These are phyloP conservation scores for Heliconius charithonia DNA, from an alignment of 2,888 invertebrate genomes.

Conservation along the genomic window DNA sequence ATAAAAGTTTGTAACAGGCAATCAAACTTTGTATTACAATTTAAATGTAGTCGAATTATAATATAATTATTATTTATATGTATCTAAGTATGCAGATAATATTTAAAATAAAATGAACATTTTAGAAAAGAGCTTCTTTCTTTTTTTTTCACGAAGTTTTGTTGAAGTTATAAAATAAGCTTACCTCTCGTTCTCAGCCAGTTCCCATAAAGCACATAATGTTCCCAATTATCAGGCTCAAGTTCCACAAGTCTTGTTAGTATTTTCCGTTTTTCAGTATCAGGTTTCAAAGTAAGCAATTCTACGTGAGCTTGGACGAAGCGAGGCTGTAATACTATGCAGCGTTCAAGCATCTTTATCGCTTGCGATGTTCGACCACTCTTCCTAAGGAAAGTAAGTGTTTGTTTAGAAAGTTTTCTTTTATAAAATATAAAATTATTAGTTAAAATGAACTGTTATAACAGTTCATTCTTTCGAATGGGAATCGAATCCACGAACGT, in stretches of 20 bases:
- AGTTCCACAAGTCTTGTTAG: conserved; percentile 85
- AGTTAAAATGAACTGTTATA: too few species aligned
- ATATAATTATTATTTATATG: too few species aligned
- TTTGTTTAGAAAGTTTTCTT: not conserved
- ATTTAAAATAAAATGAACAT: too few species aligned
- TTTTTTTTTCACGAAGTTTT: too few species aligned
- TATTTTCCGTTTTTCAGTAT: conserved; percentile 82
- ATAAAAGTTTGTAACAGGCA: not conserved
- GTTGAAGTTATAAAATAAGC: not conserved
- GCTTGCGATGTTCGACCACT: conserved; percentile 86
- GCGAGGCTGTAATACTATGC: conserved; percentile 86
- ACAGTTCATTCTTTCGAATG: too few species aligned
- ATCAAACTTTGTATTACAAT: too few species aligned
- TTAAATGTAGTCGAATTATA: too few species aligned
- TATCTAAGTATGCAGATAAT: too few species aligned
- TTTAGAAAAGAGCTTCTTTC: too few species aligned
- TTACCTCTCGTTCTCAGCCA: conserved; percentile 87
- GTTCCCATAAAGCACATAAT: conserved; percentile 88
- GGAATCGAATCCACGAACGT: too few species aligned
- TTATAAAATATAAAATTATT: not conserved
- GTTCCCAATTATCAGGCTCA: conserved; percentile 87
- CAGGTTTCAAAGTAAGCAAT: conserved; percentile 84
- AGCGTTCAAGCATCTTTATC: conserved; percentile 86
- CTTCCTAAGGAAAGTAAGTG: conserved; percentile 76
- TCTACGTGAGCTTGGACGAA: conserved; percentile 89